Percentiles rank a stretch among this genome's conserved stretches.
Conservation (phyloP, 1,140 invertebrate species). For the Drosophila paulistorum region DNA sequence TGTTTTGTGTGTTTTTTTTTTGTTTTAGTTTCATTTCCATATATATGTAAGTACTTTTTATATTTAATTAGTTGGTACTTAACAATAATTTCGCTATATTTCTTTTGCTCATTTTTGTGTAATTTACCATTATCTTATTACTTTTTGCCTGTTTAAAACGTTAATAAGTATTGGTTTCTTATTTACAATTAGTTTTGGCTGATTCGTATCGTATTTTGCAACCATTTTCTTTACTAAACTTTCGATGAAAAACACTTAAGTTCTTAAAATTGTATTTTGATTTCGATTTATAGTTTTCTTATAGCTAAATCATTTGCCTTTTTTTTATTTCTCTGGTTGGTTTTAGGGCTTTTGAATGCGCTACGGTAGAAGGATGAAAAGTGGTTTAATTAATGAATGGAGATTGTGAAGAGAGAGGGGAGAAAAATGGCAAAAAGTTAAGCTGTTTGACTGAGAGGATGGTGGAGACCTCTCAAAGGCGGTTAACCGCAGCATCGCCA, state of each 20-base stretch:
- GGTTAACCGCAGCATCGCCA: constrained; percentile 49
- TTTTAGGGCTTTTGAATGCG: not conserved
- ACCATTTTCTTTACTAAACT: constrained; percentile 41
- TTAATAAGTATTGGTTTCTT: constrained; percentile 34
- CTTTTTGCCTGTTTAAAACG: constrained; percentile 45
- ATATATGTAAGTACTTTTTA: constrained; percentile 55
- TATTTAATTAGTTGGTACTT: constrained; percentile 71
- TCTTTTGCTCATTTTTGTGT: constrained; percentile 6
- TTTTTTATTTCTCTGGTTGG: not conserved
- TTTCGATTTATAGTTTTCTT: constrained; percentile 62
- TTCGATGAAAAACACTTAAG: constrained; percentile 74
- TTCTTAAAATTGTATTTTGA: constrained; percentile 80
- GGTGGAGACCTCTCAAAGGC: constrained; percentile 44
- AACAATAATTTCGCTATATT: constrained; percentile 66
- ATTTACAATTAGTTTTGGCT: constrained; percentile 46
- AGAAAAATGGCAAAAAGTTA: constrained; percentile 35
- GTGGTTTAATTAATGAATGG: constrained; percentile 24
- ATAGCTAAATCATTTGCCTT: constrained; percentile 39
- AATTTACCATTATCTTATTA: constrained; percentile 44
- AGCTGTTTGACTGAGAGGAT: constrained; percentile 18
- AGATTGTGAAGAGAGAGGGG: constrained; percentile 10
- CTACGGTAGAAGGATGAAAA: constrained; percentile 21
- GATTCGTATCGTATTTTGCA: constrained; percentile 32
- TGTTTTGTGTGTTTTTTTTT: not conserved
- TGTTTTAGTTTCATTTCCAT: constrained; percentile 58